Base-by-base conservation (phyloP, 2,888 invertebrate genomes). In the Griposia aprilina region DNA sequence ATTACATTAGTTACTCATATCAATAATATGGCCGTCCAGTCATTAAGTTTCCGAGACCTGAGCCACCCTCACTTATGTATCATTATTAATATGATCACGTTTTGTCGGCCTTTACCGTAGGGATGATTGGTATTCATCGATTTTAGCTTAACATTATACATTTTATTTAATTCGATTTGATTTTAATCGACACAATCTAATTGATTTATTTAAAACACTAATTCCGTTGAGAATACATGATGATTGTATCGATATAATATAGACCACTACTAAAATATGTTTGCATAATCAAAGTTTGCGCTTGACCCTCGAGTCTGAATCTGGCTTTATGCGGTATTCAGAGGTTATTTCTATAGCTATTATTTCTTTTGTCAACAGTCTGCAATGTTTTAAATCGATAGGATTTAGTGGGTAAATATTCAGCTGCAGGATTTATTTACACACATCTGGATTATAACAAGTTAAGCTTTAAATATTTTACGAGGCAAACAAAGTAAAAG, bases 21-120 rank as follows among this genome's bases (percentile, higher is more conserved):
- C 57, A 71, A 77, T 75, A 69, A 80, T 75, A 83, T 81, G 78
- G 69, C 73, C 36, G 41, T 76, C 17, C 36, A 83, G 59, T 74
- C 45, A 63, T 30, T 70, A 36, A 30, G 59, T 65, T 60, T 36
- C 62, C 1, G 26, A 80, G 41, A 59, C 74, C 50, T 63, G 55
- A 76, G 65, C 68, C 45, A 48, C 30, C 59, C 50, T 60, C 65
- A 78, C 20, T 75, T 59, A 15, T 50, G 55, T 68, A 71, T 60
- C 67, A 45, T 74, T 59, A 71, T 66, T 66, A 74, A 70, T 75
- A 79, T 63, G 50, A 81, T 85, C 72, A 74, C 83, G 30, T 60
- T 84, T 50, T 20, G 45, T 60, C 50, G 50, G 63, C 67, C 52
- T 83, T 20, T 50, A 55, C n/a, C 59, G 45, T 45, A 57, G 20